phyloP scores from a whole-genome alignment of 1,140 invertebrate genomes.

The Euschistus heros region DNA sequence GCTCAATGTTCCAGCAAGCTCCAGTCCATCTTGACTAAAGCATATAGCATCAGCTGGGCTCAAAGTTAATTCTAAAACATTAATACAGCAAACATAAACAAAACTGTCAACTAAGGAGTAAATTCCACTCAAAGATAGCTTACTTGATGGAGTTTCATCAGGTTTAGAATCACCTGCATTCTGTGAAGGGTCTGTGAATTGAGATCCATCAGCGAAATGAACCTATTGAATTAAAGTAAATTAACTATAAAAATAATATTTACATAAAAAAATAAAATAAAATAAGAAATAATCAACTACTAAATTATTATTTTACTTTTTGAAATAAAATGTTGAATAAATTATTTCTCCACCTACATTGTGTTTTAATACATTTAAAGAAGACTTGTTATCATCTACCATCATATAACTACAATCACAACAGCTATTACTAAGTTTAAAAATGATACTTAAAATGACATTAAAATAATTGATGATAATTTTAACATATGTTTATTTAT shows the following conservation, averaged over 20 bases:
- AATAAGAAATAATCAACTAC: too few relatives aligned
- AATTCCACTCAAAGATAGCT: not conserved
- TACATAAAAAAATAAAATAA: too few relatives aligned
- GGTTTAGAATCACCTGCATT: conserved; percentile 22
- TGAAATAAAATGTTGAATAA: too few relatives aligned
- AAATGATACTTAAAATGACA: not conserved
- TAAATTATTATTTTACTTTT: too few relatives aligned
- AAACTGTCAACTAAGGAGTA: too few relatives aligned
- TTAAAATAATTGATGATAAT: not conserved
- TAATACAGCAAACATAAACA: too few relatives aligned
- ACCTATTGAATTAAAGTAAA: conserved; percentile 34
- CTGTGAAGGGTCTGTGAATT: conserved; percentile 36
- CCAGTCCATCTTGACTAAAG: conserved; percentile 51
- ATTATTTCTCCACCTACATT: too few relatives aligned
- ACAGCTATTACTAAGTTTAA: not conserved
- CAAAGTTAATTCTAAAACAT: conserved; percentile 35
- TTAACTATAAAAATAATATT: too few relatives aligned
- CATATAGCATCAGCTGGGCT: conserved; percentile 47
- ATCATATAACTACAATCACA: too few relatives aligned
- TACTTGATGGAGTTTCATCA: conserved; percentile 19
- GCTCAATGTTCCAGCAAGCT: conserved; percentile 49
- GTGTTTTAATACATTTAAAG: too few relatives aligned
- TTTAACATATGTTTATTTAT: not conserved
- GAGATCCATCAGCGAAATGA: conserved; percentile 48
- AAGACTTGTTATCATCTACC: too few relatives aligned